These are phyloP conservation scores for Diachrysia chrysitis DNA, from an alignment of 2,888 invertebrate genomes.

Conservation along the genomic window DNA sequence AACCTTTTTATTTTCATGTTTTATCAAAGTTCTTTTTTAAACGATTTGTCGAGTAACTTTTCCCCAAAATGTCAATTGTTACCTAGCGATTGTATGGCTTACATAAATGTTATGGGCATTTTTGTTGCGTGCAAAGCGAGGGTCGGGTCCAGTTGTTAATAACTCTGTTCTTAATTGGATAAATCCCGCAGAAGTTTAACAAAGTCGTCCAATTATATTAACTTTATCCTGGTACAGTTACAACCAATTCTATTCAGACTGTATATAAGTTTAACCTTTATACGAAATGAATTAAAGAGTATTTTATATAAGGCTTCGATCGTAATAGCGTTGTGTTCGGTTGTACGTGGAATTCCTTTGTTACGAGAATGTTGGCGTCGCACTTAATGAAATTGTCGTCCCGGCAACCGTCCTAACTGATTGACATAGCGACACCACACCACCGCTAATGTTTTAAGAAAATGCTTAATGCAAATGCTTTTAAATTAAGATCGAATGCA, in stretches of 20 bases:
- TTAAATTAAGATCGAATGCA: constrained; percentile 14
- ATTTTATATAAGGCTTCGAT: not conserved
- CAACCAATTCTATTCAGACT: not conserved
- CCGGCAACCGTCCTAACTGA: constrained; percentile 21
- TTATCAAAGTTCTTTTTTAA: too few species aligned
- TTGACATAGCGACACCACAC: constrained; percentile 32
- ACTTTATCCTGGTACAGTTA: not conserved
- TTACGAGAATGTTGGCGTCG: constrained; percentile 51
- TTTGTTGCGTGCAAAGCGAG: not conserved
- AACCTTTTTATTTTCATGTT: too few species aligned
- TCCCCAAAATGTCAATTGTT: too few species aligned
- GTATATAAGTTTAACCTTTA: not conserved
- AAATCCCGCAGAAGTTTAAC: not conserved
- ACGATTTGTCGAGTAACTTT: not conserved
- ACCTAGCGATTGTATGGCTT: not conserved
- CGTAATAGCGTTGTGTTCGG: constrained; percentile 15
- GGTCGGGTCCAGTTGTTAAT: not conserved
- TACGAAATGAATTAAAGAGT: not conserved
- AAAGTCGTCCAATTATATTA: constrained; percentile 1
- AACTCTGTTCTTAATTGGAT: not conserved
- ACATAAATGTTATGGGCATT: not conserved
- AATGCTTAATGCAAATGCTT: too few species aligned
- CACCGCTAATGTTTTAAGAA: not conserved
- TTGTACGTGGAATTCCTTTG: constrained; percentile 44
- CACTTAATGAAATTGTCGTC: constrained; percentile 66